Percentiles rank a stretch among this genome's conserved stretches.
Conservation (phyloP, 2,888 invertebrate genomes). For the Alentia gelatinosa region DNA sequence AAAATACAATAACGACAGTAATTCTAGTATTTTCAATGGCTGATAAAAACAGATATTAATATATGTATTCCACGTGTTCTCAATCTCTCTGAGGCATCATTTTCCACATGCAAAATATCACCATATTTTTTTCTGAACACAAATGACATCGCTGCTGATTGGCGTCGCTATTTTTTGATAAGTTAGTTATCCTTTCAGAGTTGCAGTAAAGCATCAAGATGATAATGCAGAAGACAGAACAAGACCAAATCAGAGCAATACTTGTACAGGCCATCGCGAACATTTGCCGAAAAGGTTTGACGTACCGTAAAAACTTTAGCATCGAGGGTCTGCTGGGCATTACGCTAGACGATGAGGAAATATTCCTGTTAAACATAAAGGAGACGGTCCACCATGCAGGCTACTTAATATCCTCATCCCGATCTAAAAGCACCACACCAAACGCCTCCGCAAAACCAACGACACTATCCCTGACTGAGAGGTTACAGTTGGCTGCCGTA, state of each 20-base stretch:
- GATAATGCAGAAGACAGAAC: not conserved
- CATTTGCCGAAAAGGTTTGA: slow-evolving; percentile 12
- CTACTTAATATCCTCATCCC: not conserved
- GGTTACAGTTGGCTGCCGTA: too few species aligned
- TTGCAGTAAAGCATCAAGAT: not conserved
- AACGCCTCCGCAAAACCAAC: too few species aligned
- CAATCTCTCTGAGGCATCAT: too few species aligned
- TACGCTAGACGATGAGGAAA: slow-evolving; percentile 19
- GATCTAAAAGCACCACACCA: not conserved
- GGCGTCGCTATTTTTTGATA: too few species aligned
- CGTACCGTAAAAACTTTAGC: slow-evolving; percentile 36
- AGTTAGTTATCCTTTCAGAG: too few species aligned
- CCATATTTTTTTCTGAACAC: too few species aligned
- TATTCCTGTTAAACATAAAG: slow-evolving; percentile 39
- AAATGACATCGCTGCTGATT: too few species aligned
- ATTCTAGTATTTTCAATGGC: too few species aligned
- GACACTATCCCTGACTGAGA: not conserved
- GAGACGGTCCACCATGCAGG: slow-evolving; percentile 26
- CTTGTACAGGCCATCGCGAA: slow-evolving; percentile 35
- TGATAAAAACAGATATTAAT: too few species aligned
- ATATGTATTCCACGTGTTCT: too few species aligned
- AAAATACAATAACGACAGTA: too few species aligned
- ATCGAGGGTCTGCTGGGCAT: slow-evolving; percentile 46
- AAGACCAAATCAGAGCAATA: slow-evolving; percentile 35
- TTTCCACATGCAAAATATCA: too few species aligned